Conservation (phyloP, 2,888 invertebrate genomes). For the Litoditis marina region DNA sequence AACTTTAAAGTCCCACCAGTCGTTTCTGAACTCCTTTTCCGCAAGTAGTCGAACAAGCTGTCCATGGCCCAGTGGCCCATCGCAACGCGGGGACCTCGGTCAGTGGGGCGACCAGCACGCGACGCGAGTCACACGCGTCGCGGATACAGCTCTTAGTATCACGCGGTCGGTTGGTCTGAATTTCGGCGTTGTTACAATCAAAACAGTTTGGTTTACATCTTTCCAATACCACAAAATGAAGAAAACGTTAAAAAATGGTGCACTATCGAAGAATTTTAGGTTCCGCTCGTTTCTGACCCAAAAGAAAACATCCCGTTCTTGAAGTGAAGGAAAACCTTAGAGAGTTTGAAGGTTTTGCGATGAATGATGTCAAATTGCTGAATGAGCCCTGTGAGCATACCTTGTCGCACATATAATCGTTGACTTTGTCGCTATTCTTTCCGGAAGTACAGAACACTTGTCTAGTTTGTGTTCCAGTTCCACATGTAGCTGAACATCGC, state of each 20-base stretch:
- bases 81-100: slow-evolving; percentile 36
- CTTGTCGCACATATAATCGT: slow-evolving; percentile 35
- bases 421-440: slow-evolving; percentile 19
- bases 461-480: slow-evolving; percentile 69
- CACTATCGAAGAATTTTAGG: no score
- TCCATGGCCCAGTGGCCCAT: slow-evolving; percentile 58
- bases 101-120: slow-evolving; percentile 20
- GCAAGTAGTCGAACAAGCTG: slow-evolving; percentile 64
- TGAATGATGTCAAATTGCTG: no score
- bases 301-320: no score
- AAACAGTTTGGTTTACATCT: no score
- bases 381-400: slow-evolving; percentile 11
- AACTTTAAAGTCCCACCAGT: slow-evolving; percentile 26
- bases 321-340: no score
- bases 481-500: slow-evolving; percentile 67
- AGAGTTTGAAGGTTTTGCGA: neutral
- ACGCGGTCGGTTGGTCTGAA: slow-evolving; percentile 31
- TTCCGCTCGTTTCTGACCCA: no score
- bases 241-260: no score
- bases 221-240: no score
- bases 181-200: neutral
- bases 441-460: slow-evolving; percentile 67
- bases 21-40: slow-evolving; percentile 63
- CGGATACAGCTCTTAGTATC: slow-evolving; percentile 40
- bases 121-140: slow-evolving; percentile 31